Conservation (phyloP, 2,797 vertebrate species). For the Pseudomugil tenellus region DNA sequence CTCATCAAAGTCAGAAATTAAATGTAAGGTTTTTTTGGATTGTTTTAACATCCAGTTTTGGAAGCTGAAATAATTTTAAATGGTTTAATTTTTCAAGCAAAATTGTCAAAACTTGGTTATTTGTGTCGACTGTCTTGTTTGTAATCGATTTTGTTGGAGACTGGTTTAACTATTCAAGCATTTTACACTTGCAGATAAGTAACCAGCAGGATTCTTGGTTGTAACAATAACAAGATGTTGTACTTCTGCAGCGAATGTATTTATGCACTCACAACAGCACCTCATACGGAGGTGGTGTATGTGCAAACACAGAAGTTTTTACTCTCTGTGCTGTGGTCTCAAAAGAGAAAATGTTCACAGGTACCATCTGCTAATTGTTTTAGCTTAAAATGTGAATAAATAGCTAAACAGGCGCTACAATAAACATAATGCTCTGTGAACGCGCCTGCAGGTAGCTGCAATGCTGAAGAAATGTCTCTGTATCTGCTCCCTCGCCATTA, state of each 20-base stretch:
- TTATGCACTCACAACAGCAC: not conserved
- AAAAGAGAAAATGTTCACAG: slow-evolving; percentile 6
- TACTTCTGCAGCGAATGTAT: not conserved
- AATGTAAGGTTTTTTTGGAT: not conserved
- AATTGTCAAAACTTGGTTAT: not conserved
- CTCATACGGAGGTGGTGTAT: too few relatives aligned
- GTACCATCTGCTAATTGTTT: slow-evolving; percentile 13
- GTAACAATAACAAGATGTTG: not conserved
- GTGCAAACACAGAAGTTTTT: not conserved
- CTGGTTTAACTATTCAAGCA: too few relatives aligned
- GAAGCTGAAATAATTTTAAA: not conserved
- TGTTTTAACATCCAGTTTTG: not conserved
- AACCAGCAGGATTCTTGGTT: not conserved
- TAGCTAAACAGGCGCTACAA: not conserved
- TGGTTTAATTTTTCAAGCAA: not conserved
- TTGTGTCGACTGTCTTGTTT: not conserved
- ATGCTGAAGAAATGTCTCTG: not conserved
- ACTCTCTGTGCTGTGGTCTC: not conserved
- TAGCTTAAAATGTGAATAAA: not conserved
- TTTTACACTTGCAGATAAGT: not conserved
- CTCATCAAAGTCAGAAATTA: not conserved
- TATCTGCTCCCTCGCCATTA: not conserved
- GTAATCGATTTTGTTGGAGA: not conserved
- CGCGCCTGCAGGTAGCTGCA: not conserved
- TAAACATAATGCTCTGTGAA: not conserved